These are phyloP conservation scores for Paralinhomoeus sp. DNA, from an alignment of 2,888 invertebrate species.

Conservation along the genomic window DNA sequence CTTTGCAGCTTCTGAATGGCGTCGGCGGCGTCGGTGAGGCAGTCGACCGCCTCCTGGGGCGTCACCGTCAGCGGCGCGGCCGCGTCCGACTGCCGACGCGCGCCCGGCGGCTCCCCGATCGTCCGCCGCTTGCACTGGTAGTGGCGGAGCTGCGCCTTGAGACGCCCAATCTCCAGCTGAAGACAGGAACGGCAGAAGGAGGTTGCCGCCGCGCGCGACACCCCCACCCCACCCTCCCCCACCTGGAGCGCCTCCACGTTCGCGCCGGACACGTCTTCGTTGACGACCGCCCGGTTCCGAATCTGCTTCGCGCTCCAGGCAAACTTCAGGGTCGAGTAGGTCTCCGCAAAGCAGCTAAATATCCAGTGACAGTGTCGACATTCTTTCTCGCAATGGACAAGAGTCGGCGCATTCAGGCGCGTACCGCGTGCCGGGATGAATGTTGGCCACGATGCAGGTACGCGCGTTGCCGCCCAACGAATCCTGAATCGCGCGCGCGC, in stretches of 20 bases:
- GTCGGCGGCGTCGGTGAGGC: too few species aligned
- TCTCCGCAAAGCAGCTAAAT: conserved; percentile 27
- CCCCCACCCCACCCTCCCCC: too few species aligned
- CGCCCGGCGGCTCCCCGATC: too few species aligned
- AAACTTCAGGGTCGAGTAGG: conserved; percentile 28
- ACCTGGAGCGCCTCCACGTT: conserved; percentile 19
- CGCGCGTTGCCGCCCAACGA: conserved; percentile 30
- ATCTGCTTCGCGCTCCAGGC: conserved; percentile 28
- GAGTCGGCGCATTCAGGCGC: too few species aligned
- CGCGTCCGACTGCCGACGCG: too few species aligned
- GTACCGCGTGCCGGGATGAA: conserved; percentile 27
- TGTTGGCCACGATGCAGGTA: conserved; percentile 29
- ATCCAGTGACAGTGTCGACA: not conserved
- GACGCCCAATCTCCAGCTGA: conserved; percentile 23
- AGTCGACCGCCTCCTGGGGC: too few species aligned
- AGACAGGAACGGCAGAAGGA: too few species aligned
- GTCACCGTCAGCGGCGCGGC: too few species aligned
- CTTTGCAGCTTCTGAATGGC: not conserved
- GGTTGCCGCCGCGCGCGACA: too few species aligned
- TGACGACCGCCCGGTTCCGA: conserved; percentile 28
- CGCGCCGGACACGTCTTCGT: conserved; percentile 28
- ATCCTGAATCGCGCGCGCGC: conserved; percentile 30
- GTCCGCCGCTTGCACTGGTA: too few species aligned
- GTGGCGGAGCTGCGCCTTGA: conserved; percentile 16
- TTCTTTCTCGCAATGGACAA: too few species aligned